A percentile compares a stretch with the other conserved stretches of the same genome.
These are phyloP conservation scores for Aselliscus stoliczkanus DNA, from an alignment of 2,797 vertebrate species.

Conservation along the genomic window DNA sequence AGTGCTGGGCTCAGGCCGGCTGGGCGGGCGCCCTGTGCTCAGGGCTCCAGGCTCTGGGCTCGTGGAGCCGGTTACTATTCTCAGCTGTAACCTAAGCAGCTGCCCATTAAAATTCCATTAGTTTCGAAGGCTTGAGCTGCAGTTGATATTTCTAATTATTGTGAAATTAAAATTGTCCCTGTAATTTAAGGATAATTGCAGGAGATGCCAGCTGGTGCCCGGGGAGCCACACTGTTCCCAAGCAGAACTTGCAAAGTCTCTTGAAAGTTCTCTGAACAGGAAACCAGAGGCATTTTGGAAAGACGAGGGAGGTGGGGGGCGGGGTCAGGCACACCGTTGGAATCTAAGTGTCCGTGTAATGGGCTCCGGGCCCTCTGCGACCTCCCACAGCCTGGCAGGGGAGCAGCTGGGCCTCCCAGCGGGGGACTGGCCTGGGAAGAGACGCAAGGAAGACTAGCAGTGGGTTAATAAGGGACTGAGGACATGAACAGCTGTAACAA, in stretches of 20 bases:
- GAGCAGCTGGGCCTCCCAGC: no score
- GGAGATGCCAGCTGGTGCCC: slow-evolving; percentile 60
- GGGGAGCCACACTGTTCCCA: slow-evolving; percentile 1
- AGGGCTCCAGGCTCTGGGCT: background rate
- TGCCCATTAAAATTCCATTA: slow-evolving; percentile 74
- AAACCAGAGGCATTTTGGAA: background rate
- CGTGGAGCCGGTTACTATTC: background rate
- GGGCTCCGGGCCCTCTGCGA: background rate
- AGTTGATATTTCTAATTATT: slow-evolving; percentile 71
- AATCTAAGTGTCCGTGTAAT: background rate
- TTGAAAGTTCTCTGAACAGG: slow-evolving; percentile 48
- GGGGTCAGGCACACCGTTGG: background rate
- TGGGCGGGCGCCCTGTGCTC: rapidly evolving
- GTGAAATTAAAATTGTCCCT: slow-evolving; percentile 70
- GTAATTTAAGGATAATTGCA: slow-evolving; percentile 72
- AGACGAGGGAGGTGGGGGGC: background rate
- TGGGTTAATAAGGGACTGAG: no score
- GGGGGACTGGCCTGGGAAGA: background rate
- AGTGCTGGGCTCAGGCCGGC: background rate
- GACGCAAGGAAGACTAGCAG: no score
- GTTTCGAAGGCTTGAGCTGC: slow-evolving; percentile 37
- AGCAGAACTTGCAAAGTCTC: slow-evolving; percentile 44
- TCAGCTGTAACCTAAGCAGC: slow-evolving; percentile 62
- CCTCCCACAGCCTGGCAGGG: background rate
- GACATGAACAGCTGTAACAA: no score